Base-by-base conservation (phyloP, 2,888 invertebrate species). In the Nomada fabriciana region DNA sequence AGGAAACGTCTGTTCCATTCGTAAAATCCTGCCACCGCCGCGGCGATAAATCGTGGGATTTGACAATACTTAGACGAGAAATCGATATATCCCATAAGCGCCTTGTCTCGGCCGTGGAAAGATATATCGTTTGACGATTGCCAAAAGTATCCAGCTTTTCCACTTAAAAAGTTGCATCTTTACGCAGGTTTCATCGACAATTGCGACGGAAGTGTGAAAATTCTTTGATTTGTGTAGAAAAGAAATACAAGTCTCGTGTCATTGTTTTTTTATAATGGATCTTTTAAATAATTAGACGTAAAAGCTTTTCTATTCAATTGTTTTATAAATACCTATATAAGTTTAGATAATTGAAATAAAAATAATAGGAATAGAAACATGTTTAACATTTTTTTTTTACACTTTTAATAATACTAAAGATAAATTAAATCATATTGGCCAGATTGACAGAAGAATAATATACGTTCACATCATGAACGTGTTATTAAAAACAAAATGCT, bases 21-120 rank as follows among this genome's bases (percentile, higher is more conserved):
- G 72, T 29, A 68, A 76, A 83, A 85, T 80, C 73, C 84, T 53
- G 53, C 74, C 53, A 25, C 57, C 59, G 59, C 55, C 70, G 20
- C 47, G 63, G 79, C 67, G 80, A 85, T 85, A 85, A 85, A 85
- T 85, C 76, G 71, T 77, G 10, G 82, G 84, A 84, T 85, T 84
- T 82, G 72, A 76, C 76, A 67, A 76, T 77, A 75, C 73, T 60
- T 47, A 57, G 75, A 74, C 64, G 83, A 83, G 79, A 72, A 84
- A 85, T 84, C 85, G 82, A 85, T 84, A 74, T 80, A 84, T 84
- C 82, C 85, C 78, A 74, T 85, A 85, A 85, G 84, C 81, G 71
- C 72, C 85, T 79, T 79, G 84, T 84, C 82, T 82, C 75, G 68
- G 47, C 63, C 68, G 50, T 23, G 43, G 59, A 72, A 75, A 82